A percentile compares a stretch with the other conserved stretches of the same genome.
Evolutionary conservation across 2,888 invertebrate species (phyloP).

Genomic region (Catocala sponsa): DNA sequence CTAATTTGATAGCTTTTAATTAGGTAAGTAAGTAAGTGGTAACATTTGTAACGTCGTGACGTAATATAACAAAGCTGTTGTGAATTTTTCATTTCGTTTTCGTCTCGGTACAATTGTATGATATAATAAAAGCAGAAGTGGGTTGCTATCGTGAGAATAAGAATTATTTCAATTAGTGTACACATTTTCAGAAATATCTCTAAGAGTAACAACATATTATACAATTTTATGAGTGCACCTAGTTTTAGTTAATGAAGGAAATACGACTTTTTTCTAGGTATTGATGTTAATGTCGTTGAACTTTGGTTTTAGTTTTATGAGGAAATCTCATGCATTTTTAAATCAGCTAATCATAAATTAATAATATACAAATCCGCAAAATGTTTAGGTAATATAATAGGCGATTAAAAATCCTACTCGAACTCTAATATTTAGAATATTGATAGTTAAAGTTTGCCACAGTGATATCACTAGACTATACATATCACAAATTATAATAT

Average conservation of each 20-base stretch:
- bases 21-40: conserved; percentile 31
- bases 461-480: no score
- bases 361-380: no score
- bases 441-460: no score
- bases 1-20: conserved; percentile 29
- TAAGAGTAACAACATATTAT: conserved; percentile 27
- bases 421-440: no score
- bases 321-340: no score
- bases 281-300: conserved; percentile 17
- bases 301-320: neutral
- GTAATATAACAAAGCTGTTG: conserved; percentile 44
- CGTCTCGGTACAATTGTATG: conserved; percentile 32
- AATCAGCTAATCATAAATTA: no score
- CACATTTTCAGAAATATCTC: conserved; percentile 37
- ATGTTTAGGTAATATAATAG: no score
- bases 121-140: conserved; percentile 49
- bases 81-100: conserved; percentile 48
- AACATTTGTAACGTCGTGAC: conserved; percentile 30
- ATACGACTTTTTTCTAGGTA: conserved; percentile 23
- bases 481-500: no score
- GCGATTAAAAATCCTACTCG: no score
- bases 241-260: conserved; percentile 35
- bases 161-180: conserved; percentile 39
- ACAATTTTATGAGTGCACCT: conserved; percentile 31
- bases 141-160: conserved; percentile 55